Base-by-base conservation (phyloP, 2,113 vertebrate species). In the Notiomystis cincta region DNA sequence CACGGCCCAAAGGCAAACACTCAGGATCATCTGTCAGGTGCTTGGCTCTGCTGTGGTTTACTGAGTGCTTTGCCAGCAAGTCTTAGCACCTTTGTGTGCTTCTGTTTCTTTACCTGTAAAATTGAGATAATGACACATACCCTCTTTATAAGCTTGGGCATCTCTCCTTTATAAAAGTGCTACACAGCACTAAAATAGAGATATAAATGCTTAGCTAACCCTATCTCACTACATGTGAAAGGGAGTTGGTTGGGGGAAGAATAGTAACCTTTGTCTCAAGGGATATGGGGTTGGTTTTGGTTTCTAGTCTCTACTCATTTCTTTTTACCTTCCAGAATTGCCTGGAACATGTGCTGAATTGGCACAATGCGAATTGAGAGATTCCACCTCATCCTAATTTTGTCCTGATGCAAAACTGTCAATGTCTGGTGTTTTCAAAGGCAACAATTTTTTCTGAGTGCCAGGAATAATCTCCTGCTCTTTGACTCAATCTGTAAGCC, bases 401-500 rank as follows among this genome's bases (percentile, higher is more conserved):
- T 87, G 72, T 91, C 69, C 90, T 53, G 64, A 86, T 25, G 69
- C 86, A 91, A 64, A 96, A 85, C 89, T 95, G 87, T 97, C 91
- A 95, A 78, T 82, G 81, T 82, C 78, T 95, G 83, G 82, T 94
- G 87, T 94, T 96, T 96, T 96, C 92, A 97, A 96, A 97, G 72
- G 89, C 91, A 93, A 85, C 7, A 9, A 12, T 96, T 93, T 78
- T 85, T 94, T 95, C 67, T 83, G 90, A 98, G 92, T 95, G 96
- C 97, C 95, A 90, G 67, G 77, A 91, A 89, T 77, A 95, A 96
- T 93, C 85, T 88, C 77, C 78, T 89, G 83, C 75, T 97, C 93
- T 96, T 95, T 96, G 94, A 94, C 90, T 97, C 73, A 19, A 53
- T 96, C 94, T 90, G 64, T 90, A 96, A 97, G 44, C 86, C 94